Conservation (phyloP, 2,888 invertebrate species). For the Caradrina clavipalpis region DNA sequence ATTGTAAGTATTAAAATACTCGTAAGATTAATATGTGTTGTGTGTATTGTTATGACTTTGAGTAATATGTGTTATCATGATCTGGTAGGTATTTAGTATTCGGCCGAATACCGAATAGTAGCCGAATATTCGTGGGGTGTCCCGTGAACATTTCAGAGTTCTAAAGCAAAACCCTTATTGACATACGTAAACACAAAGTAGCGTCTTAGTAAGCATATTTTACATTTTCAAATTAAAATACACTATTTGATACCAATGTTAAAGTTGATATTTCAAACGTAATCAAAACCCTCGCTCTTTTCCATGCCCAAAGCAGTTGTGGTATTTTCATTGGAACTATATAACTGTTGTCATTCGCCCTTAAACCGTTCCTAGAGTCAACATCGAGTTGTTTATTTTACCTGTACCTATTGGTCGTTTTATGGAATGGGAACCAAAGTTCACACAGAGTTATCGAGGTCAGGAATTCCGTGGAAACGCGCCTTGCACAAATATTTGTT, state of each 20-base stretch:
- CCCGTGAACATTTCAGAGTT: neutral
- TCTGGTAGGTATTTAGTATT: too few relatives aligned
- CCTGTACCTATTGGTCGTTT: slow-evolving; percentile 27
- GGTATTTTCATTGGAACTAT: slow-evolving; percentile 13
- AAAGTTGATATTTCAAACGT: neutral
- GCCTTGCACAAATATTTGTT: slow-evolving; percentile 61
- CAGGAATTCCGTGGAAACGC: slow-evolving; percentile 49
- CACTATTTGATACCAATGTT: neutral
- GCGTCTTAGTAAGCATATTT: neutral
- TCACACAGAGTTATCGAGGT: slow-evolving; percentile 49
- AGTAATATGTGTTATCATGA: too few relatives aligned
- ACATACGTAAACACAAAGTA: neutral
- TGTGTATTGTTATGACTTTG: too few relatives aligned
- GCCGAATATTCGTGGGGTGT: too few relatives aligned
- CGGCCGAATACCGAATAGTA: too few relatives aligned
- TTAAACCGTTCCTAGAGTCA: slow-evolving; percentile 31
- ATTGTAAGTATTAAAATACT: too few relatives aligned
- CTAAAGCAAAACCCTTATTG: neutral
- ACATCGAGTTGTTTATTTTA: slow-evolving; percentile 28
- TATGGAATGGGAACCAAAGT: slow-evolving; percentile 31
- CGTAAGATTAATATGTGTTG: too few relatives aligned
- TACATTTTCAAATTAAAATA: neutral
- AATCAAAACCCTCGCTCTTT: neutral
- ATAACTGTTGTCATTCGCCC: neutral
- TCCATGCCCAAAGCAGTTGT: neutral